Percentiles rank a stretch among this genome's conserved stretches.
These are phyloP conservation scores for Leucoptera coffeella DNA, from an alignment of 2,888 invertebrate genomes.

Conservation along the genomic window DNA sequence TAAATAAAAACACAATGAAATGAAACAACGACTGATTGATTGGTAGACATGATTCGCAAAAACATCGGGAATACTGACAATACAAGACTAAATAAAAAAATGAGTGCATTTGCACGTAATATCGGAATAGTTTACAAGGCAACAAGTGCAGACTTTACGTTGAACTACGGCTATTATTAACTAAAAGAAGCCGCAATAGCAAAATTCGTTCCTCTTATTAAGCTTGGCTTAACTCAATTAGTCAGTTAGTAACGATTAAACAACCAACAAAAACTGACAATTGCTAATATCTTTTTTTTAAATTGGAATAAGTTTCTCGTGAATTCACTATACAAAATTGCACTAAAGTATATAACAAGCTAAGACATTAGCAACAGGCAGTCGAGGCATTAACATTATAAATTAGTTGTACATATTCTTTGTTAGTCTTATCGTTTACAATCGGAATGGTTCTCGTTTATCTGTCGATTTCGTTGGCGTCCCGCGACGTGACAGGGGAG, in stretches of 20 bases:
- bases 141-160: constrained; percentile 52
- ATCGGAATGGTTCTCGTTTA: constrained; percentile 68
- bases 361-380: no score
- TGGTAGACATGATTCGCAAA: constrained; percentile 1
- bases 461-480: constrained; percentile 37
- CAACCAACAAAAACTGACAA: no score
- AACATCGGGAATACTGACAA: constrained; percentile 16
- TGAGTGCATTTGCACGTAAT: constrained; percentile 26
- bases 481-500: constrained; percentile 30
- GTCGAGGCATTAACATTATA: no score
- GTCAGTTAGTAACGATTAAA: constrained; percentile 38
- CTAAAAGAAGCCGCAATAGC: constrained; percentile 42
- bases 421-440: constrained; percentile 45
- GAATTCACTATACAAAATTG: no score
- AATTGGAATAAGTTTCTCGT: no score
- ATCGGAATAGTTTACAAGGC: constrained; percentile 40
- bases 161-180: constrained; percentile 36
- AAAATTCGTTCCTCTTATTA: constrained; percentile 28
- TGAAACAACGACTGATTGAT: constrained; percentile 10
- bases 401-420: no score
- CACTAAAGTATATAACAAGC: no score
- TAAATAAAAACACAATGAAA: constrained; percentile 44
- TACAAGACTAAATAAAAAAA: constrained; percentile 23
- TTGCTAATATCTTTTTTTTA: no score
- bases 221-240: constrained; percentile 45